A percentile compares a stretch with the other conserved stretches of the same genome.
Evolutionary conservation across 1,140 invertebrate genomes (phyloP).

Genomic region (Galleria mellonella): DNA sequence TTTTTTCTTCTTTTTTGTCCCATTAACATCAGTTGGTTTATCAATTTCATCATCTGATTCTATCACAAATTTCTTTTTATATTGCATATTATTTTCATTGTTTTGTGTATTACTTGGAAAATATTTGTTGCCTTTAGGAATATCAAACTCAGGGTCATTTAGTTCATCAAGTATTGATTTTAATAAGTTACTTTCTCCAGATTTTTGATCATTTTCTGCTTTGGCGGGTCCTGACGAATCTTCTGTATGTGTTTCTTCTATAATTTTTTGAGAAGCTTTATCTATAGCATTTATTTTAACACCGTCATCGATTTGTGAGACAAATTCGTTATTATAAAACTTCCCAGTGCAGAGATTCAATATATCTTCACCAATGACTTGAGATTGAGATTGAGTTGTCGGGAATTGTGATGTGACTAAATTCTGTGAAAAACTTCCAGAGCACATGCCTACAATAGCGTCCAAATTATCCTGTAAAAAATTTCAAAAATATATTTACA

Average conservation of each 20-base stretch:
- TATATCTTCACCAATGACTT: slow-evolving; percentile 49
- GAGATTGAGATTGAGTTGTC: slow-evolving; percentile 28
- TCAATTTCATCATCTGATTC: slow-evolving; percentile 71
- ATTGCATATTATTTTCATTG: slow-evolving; percentile 19
- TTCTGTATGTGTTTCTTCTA: too few species aligned
- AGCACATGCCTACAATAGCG: slow-evolving; percentile 23
- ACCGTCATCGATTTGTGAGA: slow-evolving; percentile 30
- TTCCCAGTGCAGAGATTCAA: slow-evolving; percentile 52
- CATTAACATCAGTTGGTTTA: slow-evolving; percentile 18
- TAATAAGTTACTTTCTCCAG: slow-evolving; percentile 25
- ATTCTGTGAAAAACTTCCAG: slow-evolving; percentile 32
- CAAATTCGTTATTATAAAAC: slow-evolving; percentile 58
- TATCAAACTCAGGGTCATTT: slow-evolving; percentile 39
- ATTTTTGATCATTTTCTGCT: slow-evolving; percentile 4
- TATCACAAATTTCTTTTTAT: slow-evolving; percentile 56
- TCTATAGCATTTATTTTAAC: background rate
- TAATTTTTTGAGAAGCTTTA: background rate
- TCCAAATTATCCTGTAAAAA: slow-evolving; percentile 34
- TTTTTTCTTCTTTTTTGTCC: slow-evolving; percentile 35
- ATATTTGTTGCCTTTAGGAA: slow-evolving; percentile 43
- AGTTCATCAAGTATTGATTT: slow-evolving; percentile 58
- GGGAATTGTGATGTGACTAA: slow-evolving; percentile 17
- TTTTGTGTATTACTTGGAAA: slow-evolving; percentile 23
- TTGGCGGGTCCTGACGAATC: background rate
- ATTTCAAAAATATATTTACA: background rate